Base-by-base conservation (phyloP, 1,140 invertebrate genomes). In the Streblospio benedicti region DNA sequence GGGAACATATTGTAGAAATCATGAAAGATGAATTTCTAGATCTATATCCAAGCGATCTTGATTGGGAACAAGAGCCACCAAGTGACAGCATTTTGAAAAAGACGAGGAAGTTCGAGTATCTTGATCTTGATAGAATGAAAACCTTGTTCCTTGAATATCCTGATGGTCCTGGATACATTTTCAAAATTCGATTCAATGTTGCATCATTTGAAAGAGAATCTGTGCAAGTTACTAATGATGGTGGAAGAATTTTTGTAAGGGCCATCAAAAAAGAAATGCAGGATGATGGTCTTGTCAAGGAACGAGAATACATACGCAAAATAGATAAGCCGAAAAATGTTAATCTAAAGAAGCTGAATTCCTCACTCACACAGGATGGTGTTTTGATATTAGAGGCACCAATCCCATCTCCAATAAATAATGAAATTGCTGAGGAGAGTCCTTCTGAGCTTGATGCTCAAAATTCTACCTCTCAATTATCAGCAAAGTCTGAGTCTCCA, bases 381-480 rank as follows among this genome's bases (percentile, higher is more conserved):
- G 47, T 57, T 1, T 31, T 57, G 3, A 57, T 57, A 35, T 16
- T 57, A 18, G 55, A 57, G 31, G 55, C 55, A 16, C 55, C 55
- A 38, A 35, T 57, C 18, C 55, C 55, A 18, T 43, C 55, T n/a
- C n/a, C n/a, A n/a, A n/a, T n/a, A n/a, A n/a, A n/a, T n/a, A n/a
- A n/a, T n/a, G n/a, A n/a, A n/a, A n/a, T n/a, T n/a, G n/a, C n/a
- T n/a, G n/a, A n/a, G n/a, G n/a, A n/a, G n/a, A n/a, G n/a, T n/a
- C n/a, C n/a, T n/a, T n/a, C n/a, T 56, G 54, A 43, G 60, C 25
- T 57, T 57, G 49, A 41, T 61, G 28, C 52, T 55, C 16, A 54
- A 41, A 18, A 62, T 54, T 51, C 60, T 55, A 25, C 52, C 54
- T n/a, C 60, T 51, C n/a, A n/a, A n/a, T n/a, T 6, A 6, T 49